Evolutionary conservation across 2,113 vertebrate genomes (phyloP), one percentile per base, ranked within the genome.

Genomic region (Pseudonaja textilis): DNA sequence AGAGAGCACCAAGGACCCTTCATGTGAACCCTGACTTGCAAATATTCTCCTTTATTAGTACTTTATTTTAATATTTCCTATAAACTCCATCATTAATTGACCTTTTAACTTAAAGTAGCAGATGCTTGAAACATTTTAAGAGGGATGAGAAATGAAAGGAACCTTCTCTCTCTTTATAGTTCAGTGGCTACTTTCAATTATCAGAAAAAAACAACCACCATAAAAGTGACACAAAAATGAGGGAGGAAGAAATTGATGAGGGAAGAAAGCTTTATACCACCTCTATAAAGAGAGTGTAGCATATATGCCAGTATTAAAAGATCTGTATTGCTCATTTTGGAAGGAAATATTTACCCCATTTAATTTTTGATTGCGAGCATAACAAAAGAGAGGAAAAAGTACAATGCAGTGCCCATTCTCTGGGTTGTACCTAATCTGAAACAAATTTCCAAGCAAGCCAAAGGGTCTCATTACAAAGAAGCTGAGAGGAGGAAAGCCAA

Each of bases 251-350:
- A 1, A 18, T 85, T 88, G 42, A 47, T 2, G 16, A 16, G n/a
- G 23, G 10, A 34, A 26, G 3, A 10, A 45, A 20, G 54, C 11
- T 85, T 45, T 88, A 90, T 91, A 50, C 47, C 25, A 61, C 39
- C 23, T 87, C 23, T 90, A 23, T 52, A 93, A 69, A 69, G 5
- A 8, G 56, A 55, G 11, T 3, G 39, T 74, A 92, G 87, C 54
- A 89, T 54, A 22, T 7, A 69, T 91, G n/a, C 55, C 90, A 85
- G 92, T 90, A 90, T 94, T 81, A 89, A 29, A 69, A n/a, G 81
- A 90, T 45, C 39, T 93, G 81, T 85, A 94, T 22, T 42, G 88
- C 56, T 96, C 23, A 26, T 92, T 95, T 86, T 47, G 89, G 86
- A 52, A 90, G 56, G 59, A 74, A 3, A 54, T 52, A 90, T 23